phyloP scores from a whole-genome alignment of 2,113 vertebrate species.

The Pseudonaja textilis region DNA sequence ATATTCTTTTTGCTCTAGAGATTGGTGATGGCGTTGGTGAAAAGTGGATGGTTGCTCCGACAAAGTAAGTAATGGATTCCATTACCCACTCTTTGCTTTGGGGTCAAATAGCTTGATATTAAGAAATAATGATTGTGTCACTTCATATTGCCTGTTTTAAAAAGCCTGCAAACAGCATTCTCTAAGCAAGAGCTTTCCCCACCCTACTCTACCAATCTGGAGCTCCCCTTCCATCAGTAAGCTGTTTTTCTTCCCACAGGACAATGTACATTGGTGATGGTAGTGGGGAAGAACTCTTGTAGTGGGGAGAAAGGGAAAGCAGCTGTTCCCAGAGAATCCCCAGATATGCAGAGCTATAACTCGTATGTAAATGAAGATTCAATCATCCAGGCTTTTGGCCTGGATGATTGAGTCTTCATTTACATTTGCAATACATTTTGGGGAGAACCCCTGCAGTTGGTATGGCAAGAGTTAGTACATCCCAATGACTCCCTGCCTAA shows the following conservation, averaged over 20 bases:
- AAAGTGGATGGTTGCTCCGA: slow-evolving; percentile 78
- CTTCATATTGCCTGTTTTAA: not conserved
- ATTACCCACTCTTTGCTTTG: not conserved
- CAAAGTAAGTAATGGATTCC: slow-evolving; percentile 71
- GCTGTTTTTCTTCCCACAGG: not conserved
- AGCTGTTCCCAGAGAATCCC: not conserved
- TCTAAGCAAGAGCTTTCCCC: not conserved
- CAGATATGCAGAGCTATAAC: not conserved
- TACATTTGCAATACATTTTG: not conserved
- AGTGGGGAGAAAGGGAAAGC: not conserved
- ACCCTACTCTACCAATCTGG: not conserved
- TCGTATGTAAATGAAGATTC: not conserved
- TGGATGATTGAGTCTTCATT: not conserved
- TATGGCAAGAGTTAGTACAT: not conserved
- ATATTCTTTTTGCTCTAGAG: slow-evolving; percentile 7
- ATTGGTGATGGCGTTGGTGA: slow-evolving; percentile 74
- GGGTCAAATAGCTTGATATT: not conserved
- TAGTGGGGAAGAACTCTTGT: not conserved
- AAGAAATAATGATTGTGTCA: not conserved
- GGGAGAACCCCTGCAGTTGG: not conserved
- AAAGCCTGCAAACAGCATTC: not conserved
- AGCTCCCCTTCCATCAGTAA: not conserved
- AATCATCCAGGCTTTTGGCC: not conserved
- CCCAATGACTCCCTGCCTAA: not conserved
- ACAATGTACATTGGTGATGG: not conserved